phyloP scores from a whole-genome alignment of 1,140 invertebrate species.

The Pseudachorutes palmiensis region DNA sequence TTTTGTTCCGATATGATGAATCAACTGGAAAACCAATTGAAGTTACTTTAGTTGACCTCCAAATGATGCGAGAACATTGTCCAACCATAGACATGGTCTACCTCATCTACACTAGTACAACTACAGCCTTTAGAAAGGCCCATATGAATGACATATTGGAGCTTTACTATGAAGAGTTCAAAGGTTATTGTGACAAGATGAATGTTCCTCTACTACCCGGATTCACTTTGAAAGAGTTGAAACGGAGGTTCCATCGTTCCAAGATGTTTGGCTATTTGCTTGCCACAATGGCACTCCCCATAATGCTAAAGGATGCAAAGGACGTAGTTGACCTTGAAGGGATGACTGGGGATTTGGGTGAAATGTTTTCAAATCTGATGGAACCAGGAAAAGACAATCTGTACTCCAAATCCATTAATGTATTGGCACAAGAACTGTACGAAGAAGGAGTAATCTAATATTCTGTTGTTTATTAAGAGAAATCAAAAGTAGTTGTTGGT shows the following conservation, averaged over 20 bases:
- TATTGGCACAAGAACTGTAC: not conserved
- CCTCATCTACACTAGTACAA: conserved; percentile 50
- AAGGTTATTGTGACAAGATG: conserved; percentile 20
- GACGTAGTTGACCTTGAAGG: conserved; percentile 1
- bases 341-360: not conserved
- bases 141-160: conserved; percentile 47
- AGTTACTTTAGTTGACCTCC: conserved; percentile 51
- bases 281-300: not conserved
- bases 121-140: conserved; percentile 44
- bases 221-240: conserved; percentile 4
- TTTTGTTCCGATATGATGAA: conserved; percentile 45
- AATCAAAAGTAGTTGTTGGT: no score
- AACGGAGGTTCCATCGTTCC: conserved; percentile 16
- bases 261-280: conserved; percentile 13
- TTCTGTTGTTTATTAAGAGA: no score
- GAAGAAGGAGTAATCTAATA: not conserved
- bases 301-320: not conserved
- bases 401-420: not conserved
- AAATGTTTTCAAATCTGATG: not conserved
- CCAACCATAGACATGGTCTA: conserved; percentile 53
- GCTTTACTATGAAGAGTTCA: conserved; percentile 49
- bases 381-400: not conserved
- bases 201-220: not conserved
- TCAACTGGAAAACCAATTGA: conserved; percentile 40
- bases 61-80: conserved; percentile 50